Conservation (phyloP, 2,797 vertebrate species). For the Tokudaia tokunoshimensis region DNA sequence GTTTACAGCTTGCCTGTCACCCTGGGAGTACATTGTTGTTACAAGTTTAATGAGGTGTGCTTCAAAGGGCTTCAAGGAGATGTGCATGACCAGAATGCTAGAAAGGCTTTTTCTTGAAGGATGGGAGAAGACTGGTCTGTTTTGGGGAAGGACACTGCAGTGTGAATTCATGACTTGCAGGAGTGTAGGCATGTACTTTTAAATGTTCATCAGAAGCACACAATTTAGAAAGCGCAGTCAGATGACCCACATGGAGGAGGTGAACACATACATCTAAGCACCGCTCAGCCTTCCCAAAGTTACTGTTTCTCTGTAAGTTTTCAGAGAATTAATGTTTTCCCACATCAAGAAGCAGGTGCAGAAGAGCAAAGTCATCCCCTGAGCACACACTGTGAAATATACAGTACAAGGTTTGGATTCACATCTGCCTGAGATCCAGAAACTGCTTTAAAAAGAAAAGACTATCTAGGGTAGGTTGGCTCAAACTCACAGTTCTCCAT, state of each 20-base stretch:
- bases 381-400: background rate
- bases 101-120: background rate
- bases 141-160: background rate
- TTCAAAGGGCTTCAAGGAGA: background rate
- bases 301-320: background rate
- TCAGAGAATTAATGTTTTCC: background rate
- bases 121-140: too few relatives aligned
- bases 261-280: background rate
- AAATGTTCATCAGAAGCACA: background rate
- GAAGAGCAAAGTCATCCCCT: background rate
- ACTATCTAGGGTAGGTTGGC: background rate
- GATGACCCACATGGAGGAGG: background rate
- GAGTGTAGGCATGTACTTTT: background rate
- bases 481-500: background rate
- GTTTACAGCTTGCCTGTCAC: slow-evolving; percentile 27
- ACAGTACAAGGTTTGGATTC: background rate
- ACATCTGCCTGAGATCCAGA: background rate
- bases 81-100: background rate
- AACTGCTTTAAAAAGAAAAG: background rate
- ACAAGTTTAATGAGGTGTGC: slow-evolving; percentile 37
- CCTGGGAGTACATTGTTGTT: slow-evolving; percentile 17
- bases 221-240: background rate
- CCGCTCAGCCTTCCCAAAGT: background rate
- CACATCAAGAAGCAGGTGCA: background rate
- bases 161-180: background rate